Conservation (phyloP, 2,113 vertebrate genomes). For the Tangachromis dhanisi region DNA sequence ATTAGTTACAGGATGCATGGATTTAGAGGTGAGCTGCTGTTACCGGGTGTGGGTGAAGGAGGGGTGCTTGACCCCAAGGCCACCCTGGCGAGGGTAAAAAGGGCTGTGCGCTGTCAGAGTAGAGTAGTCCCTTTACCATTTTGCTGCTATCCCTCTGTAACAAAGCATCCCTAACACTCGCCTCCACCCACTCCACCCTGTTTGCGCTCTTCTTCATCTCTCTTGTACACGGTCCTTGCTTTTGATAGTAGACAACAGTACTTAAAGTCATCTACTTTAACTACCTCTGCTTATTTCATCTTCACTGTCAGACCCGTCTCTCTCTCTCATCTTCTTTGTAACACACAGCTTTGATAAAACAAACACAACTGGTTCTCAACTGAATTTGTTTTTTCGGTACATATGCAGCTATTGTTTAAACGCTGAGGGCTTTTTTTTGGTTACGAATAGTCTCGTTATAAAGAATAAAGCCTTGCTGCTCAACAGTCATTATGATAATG, state of each 20-base stretch:
- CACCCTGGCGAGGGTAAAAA: background rate
- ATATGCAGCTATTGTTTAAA: background rate
- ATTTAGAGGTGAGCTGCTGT: background rate
- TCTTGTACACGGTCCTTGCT: background rate
- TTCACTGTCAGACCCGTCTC: background rate
- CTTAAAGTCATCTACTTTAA: background rate
- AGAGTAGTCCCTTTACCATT: rapidly evolving
- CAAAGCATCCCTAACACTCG: background rate
- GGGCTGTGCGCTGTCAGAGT: background rate
- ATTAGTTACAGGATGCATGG: background rate
- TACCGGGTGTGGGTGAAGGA: background rate
- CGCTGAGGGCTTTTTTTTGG: rapidly evolving
- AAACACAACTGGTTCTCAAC: background rate
- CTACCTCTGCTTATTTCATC: background rate
- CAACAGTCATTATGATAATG: background rate
- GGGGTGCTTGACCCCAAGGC: background rate
- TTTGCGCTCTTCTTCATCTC: background rate
- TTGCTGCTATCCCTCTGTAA: background rate
- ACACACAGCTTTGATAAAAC: background rate
- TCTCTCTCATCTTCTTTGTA: background rate
- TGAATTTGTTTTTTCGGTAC: background rate
- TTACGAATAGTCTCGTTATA: background rate
- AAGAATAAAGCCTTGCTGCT: background rate
- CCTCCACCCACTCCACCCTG: background rate
- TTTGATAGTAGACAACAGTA: background rate